Conservation (phyloP, 2,888 invertebrate species). For the Drosophila incognita region DNA sequence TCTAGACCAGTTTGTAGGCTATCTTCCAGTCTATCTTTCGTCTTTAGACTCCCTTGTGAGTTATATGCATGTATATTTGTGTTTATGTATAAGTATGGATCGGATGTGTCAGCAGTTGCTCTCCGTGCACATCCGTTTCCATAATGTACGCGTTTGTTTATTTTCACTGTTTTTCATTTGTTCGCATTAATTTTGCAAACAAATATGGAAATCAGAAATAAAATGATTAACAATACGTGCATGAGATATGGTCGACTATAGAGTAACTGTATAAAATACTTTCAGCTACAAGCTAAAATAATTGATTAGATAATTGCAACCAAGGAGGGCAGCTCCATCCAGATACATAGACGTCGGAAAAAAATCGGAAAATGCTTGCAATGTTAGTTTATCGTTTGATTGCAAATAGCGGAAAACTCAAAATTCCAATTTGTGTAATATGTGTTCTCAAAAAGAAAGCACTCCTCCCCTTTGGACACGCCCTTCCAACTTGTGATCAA, state of each 20-base stretch:
- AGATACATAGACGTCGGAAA: background rate
- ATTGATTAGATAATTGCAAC: background rate
- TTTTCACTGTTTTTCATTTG: constrained; percentile 34
- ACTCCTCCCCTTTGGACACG: background rate
- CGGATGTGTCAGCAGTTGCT: constrained; percentile 58
- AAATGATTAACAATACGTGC: background rate
- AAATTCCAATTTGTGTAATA: background rate
- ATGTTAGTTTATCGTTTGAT: background rate
- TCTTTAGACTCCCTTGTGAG: background rate
- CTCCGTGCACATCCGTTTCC: constrained; percentile 55
- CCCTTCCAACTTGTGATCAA: background rate
- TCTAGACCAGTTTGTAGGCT: constrained; percentile 16
- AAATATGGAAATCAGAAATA: background rate
- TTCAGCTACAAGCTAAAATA: background rate
- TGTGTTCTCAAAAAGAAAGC: background rate
- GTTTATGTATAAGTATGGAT: constrained; percentile 1
- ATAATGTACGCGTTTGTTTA: constrained; percentile 32
- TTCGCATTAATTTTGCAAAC: constrained; percentile 52
- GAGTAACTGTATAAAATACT: background rate
- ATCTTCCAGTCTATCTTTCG: constrained; percentile 7
- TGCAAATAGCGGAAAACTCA: background rate
- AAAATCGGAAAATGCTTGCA: background rate
- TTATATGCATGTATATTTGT: background rate
- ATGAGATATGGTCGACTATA: constrained; percentile 18
- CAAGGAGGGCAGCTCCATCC: background rate